Conservation (phyloP, 2,797 vertebrate genomes). For the Tarsius wallacei region DNA sequence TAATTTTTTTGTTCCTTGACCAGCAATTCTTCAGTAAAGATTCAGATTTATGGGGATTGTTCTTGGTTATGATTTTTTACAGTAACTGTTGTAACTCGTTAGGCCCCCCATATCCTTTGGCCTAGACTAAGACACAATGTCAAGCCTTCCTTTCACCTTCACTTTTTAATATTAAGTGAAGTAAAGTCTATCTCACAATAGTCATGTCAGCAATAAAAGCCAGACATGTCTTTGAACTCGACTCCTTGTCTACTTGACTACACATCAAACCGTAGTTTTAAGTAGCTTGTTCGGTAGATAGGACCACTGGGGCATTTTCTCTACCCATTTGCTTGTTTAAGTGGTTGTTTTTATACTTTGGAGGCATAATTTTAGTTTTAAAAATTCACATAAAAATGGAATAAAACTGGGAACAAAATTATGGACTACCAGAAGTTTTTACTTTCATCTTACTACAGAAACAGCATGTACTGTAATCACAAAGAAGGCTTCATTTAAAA, state of each 20-base stretch:
- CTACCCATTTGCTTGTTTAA: background rate
- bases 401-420: slow-evolving; percentile 27
- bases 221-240: slow-evolving; percentile 43
- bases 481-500: slow-evolving; percentile 46
- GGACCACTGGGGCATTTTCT: background rate
- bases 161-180: slow-evolving; percentile 43
- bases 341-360: background rate
- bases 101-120: background rate
- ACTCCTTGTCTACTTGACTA: background rate
- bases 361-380: slow-evolving; percentile 29
- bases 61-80: slow-evolving; percentile 38
- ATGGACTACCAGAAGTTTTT: slow-evolving; percentile 10
- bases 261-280: background rate
- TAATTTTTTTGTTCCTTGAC: slow-evolving; percentile 51
- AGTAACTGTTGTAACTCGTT: background rate
- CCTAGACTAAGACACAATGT: slow-evolving; percentile 4
- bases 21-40: slow-evolving; percentile 22
- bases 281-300: background rate
- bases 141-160: background rate
- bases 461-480: background rate
- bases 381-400: background rate
- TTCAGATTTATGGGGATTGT: background rate
- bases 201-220: background rate
- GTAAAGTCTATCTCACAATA: background rate
- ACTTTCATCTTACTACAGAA: background rate